Evolutionary conservation across 2,888 invertebrate species (phyloP).

Genomic region (Oxyscelio sp.): DNA sequence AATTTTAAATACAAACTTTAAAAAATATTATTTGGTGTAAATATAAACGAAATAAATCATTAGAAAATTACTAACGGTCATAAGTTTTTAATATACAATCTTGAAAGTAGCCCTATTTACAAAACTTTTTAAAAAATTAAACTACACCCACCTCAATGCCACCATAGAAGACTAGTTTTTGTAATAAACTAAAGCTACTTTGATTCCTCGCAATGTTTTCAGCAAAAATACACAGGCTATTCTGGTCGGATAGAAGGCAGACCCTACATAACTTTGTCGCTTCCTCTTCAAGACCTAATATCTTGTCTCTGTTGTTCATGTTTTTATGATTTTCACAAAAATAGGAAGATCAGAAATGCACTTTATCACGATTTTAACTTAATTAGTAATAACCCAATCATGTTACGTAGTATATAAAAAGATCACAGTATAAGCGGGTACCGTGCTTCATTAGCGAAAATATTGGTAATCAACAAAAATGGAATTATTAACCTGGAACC

Average conservation of each 20-base stretch:
- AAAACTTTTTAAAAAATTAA: too few relatives aligned
- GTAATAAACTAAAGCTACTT: slow-evolving; percentile 66
- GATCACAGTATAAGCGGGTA: not conserved
- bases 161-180: slow-evolving; percentile 81
- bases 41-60: too few relatives aligned
- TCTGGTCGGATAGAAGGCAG: slow-evolving; percentile 79
- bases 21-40: too few relatives aligned
- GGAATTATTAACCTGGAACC: slow-evolving; percentile 30
- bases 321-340: not conserved
- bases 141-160: slow-evolving; percentile 82
- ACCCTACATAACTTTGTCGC: slow-evolving; percentile 79
- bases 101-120: too few relatives aligned
- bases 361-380: not conserved
- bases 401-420: not conserved
- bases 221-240: slow-evolving; percentile 80
- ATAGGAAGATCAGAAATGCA: not conserved
- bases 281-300: slow-evolving; percentile 41
- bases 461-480: slow-evolving; percentile 11
- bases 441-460: not conserved
- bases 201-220: slow-evolving; percentile 45
- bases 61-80: too few relatives aligned
- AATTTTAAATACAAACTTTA: too few relatives aligned
- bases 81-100: too few relatives aligned
- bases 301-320: slow-evolving; percentile 18
- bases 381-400: not conserved